Conservation (phyloP, 2,888 invertebrate species). For the Geophilus truncorum region DNA sequence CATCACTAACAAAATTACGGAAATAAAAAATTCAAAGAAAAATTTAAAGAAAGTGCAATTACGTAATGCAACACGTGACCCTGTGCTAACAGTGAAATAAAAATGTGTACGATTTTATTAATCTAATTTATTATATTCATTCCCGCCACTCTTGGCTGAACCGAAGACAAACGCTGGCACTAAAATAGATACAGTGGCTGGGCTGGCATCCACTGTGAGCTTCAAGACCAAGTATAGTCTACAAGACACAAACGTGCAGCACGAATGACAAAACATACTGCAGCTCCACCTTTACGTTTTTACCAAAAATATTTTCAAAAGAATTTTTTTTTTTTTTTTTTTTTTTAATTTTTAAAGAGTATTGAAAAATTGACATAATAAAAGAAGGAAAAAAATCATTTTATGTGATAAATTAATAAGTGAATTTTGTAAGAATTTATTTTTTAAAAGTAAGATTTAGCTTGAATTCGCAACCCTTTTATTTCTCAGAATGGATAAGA, state of each 20-base stretch:
- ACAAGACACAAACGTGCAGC: not conserved
- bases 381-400: not conserved
- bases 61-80: not conserved
- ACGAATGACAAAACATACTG: not conserved
- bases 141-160: not conserved
- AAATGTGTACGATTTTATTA: not conserved
- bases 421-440: no score
- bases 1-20: no score
- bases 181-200: not conserved
- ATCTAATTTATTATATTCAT: not conserved
- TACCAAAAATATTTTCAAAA: not conserved
- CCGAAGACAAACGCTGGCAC: not conserved
- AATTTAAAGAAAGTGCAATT: no score
- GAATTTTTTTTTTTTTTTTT: no score
- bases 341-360: no score
- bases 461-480: not conserved
- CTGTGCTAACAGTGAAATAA: not conserved
- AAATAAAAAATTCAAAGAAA: no score
- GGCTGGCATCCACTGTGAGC: not conserved
- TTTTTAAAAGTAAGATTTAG: not conserved
- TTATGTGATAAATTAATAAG: no score
- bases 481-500: not conserved
- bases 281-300: not conserved
- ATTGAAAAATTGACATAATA: no score
- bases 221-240: not conserved